Evolutionary conservation across 2,888 invertebrate genomes (phyloP).

Genomic region (Brachypterus glaber): DNA sequence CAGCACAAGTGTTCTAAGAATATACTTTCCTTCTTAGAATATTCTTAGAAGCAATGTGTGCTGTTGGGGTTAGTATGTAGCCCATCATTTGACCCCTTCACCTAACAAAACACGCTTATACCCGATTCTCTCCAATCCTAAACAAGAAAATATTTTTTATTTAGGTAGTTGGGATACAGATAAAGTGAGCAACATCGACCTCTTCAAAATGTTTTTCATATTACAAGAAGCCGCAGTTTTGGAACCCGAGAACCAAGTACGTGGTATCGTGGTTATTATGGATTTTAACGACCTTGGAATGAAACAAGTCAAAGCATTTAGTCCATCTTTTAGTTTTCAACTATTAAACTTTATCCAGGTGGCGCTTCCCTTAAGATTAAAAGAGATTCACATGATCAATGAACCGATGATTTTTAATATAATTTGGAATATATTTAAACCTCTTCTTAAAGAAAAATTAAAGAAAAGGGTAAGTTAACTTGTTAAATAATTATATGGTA

Average conservation of each 20-base stretch:
- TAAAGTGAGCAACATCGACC: conserved; percentile 60
- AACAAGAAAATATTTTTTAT: too few relatives aligned
- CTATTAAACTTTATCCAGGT: conserved; percentile 76
- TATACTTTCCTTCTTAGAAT: too few relatives aligned
- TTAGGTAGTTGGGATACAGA: conserved; percentile 66
- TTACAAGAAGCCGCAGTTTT: conserved; percentile 69
- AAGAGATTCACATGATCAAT: conserved; percentile 79
- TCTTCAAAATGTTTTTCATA: conserved; percentile 71
- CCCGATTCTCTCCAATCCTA: too few relatives aligned
- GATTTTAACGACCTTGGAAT: conserved; percentile 70
- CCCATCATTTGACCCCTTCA: too few relatives aligned
- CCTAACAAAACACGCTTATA: too few relatives aligned
- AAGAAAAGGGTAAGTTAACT: conserved; percentile 57
- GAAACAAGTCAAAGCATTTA: conserved; percentile 55
- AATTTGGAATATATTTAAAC: conserved; percentile 79
- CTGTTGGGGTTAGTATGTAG: too few relatives aligned
- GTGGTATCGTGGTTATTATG: conserved; percentile 72
- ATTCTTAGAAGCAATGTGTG: too few relatives aligned
- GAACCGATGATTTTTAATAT: conserved; percentile 76
- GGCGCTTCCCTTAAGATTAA: conserved; percentile 74
- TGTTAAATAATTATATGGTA: too few relatives aligned
- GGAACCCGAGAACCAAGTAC: conserved; percentile 71
- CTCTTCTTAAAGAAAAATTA: conserved; percentile 69
- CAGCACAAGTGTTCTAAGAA: too few relatives aligned
- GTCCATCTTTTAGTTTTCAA: conserved; percentile 65